Evolutionary conservation across 1,140 invertebrate genomes (phyloP).

Genomic region (Scaptomyza montana): DNA sequence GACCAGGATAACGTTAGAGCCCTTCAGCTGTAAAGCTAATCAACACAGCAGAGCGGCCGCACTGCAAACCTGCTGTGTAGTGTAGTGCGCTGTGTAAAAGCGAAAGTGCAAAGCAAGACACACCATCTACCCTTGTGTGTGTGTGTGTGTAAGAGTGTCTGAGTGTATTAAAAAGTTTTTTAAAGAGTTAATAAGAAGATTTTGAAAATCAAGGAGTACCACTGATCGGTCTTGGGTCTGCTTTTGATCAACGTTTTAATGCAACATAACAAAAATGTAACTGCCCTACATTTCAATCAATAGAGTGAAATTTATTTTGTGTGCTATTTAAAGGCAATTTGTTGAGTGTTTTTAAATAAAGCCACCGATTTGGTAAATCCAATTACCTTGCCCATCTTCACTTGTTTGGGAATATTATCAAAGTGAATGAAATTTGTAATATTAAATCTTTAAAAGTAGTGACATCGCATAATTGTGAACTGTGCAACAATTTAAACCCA

Average conservation of each 20-base stretch:
- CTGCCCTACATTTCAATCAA: slow-evolving; percentile 36
- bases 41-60: slow-evolving; percentile 13
- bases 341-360: slow-evolving; percentile 28
- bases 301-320: slow-evolving; percentile 27
- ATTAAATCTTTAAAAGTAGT: slow-evolving; percentile 9
- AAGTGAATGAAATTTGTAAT: background rate
- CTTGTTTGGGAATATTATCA: slow-evolving; percentile 58
- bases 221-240: slow-evolving; percentile 33
- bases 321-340: slow-evolving; percentile 30
- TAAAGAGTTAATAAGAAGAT: slow-evolving; percentile 7
- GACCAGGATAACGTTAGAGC: slow-evolving; percentile 40
- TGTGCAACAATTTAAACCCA: slow-evolving; percentile 26
- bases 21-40: slow-evolving; percentile 35
- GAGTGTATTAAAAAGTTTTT: slow-evolving; percentile 13
- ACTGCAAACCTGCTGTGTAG: slow-evolving; percentile 34
- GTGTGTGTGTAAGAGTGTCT: background rate
- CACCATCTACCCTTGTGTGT: slow-evolving; percentile 14
- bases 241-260: slow-evolving; percentile 29
- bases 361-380: slow-evolving; percentile 60
- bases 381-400: slow-evolving; percentile 28
- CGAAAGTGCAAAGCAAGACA: slow-evolving; percentile 33
- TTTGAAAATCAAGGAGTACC: slow-evolving; percentile 9
- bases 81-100: slow-evolving; percentile 51
- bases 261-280: slow-evolving; percentile 54
- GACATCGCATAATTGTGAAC: slow-evolving; percentile 25